These are phyloP conservation scores for Benitochromis conjunctus DNA, from an alignment of 2,113 vertebrate genomes.

Conservation along the genomic window DNA sequence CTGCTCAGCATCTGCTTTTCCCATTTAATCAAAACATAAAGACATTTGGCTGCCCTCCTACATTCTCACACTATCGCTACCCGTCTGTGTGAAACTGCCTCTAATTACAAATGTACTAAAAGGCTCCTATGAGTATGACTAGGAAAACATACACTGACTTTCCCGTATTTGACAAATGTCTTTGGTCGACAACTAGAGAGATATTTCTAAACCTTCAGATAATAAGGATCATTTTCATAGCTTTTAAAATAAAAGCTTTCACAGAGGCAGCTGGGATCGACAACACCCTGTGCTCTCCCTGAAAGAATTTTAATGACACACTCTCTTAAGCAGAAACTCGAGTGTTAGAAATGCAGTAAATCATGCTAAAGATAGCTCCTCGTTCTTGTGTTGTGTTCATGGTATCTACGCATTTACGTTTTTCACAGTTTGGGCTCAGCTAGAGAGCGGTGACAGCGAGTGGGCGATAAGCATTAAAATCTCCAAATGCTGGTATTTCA, in stretches of 20 bases:
- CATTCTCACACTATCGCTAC: background rate
- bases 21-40: background rate
- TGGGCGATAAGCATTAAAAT: background rate
- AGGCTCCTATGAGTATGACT: background rate
- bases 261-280: background rate
- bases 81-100: background rate
- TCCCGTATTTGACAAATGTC: background rate
- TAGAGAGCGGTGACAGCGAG: background rate
- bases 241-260: background rate
- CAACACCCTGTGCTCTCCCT: background rate
- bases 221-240: background rate
- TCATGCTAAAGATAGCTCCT: background rate
- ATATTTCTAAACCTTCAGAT: background rate
- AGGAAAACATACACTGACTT: background rate
- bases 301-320: background rate
- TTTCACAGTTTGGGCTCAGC: background rate
- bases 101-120: background rate
- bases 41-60: background rate
- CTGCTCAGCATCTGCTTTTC: constrained; percentile 1
- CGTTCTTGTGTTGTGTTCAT: background rate
- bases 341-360: background rate
- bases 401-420: background rate
- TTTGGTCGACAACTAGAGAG: background rate
- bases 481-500: background rate
- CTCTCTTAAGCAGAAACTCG: background rate